Percentiles rank a stretch among this genome's conserved stretches.
phyloP scores from a whole-genome alignment of 1,140 invertebrate species.

The Helicorthomorpha holstii region DNA sequence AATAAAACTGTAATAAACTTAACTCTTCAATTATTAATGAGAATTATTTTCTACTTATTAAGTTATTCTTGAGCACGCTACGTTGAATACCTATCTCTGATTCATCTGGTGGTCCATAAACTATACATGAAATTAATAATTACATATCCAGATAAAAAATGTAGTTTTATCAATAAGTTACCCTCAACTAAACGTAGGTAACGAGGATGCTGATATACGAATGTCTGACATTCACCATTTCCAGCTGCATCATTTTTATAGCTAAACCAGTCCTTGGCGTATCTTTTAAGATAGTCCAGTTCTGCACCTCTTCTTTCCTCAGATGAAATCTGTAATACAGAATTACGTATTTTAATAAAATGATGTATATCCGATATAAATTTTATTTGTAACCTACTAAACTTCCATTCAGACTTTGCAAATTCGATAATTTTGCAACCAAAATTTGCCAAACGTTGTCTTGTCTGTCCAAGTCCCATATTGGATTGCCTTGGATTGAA shows the following conservation, averaged over 20 bases:
- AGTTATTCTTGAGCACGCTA: conserved; percentile 47
- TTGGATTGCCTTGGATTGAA: conserved; percentile 51
- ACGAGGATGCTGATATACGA: conserved; percentile 50
- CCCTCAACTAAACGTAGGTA: conserved; percentile 41
- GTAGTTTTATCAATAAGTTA: conserved; percentile 18
- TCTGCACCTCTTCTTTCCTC: conserved; percentile 63
- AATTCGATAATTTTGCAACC: conserved; percentile 47
- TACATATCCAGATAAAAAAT: conserved; percentile 3
- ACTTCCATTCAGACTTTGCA: conserved; percentile 27
- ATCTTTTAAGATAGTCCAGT: conserved; percentile 70
- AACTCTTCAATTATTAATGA: no score
- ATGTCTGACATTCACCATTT: conserved; percentile 26
- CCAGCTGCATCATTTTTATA: conserved; percentile 25
- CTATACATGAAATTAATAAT: conserved; percentile 36
- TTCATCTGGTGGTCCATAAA: conserved; percentile 58
- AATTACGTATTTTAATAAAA: conserved; percentile 3
- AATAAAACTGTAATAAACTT: no score
- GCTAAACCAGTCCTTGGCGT: conserved; percentile 50
- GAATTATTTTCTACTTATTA: conserved; percentile 24
- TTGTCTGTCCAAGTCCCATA: conserved; percentile 41
- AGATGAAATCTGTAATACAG: conserved; percentile 30
- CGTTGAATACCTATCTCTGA: conserved; percentile 40
- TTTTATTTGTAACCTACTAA: conserved; percentile 13
- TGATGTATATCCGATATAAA: neutral
- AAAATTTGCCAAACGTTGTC: conserved; percentile 55